These are phyloP conservation scores for Thysanoteuthis rhombus DNA, from an alignment of 2,888 invertebrate genomes.

Conservation along the genomic window DNA sequence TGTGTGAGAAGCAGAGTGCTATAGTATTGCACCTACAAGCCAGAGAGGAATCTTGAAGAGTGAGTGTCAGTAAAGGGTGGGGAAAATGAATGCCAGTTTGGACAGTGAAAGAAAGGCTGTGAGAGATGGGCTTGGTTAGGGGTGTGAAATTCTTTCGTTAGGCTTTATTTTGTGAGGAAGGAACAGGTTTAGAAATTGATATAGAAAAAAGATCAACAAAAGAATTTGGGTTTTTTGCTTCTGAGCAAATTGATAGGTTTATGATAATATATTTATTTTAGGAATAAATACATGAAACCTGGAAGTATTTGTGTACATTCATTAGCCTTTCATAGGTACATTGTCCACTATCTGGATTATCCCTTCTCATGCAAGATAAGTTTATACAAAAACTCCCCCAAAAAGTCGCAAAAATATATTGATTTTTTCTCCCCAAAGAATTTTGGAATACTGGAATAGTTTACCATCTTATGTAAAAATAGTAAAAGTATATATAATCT, in stretches of 20 bases:
- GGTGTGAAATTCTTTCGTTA: not conserved
- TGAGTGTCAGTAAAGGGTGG: not conserved
- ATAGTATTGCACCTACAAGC: not conserved
- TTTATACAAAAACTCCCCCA: too few relatives aligned
- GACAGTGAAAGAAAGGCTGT: not conserved
- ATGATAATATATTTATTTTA: not conserved
- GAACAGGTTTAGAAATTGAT: not conserved
- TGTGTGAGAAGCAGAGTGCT: not conserved
- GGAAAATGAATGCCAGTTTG: not conserved
- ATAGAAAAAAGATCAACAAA: not conserved
- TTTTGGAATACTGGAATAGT: too few relatives aligned
- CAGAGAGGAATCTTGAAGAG: not conserved
- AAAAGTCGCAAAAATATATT: too few relatives aligned
- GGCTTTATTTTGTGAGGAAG: not conserved
- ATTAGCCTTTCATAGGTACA: too few relatives aligned
- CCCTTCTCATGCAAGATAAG: too few relatives aligned
- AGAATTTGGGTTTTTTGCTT: not conserved
- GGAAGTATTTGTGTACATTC: not conserved
- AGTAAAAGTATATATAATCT: too few relatives aligned
- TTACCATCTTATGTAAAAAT: too few relatives aligned
- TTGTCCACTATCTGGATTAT: too few relatives aligned
- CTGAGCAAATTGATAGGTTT: not conserved
- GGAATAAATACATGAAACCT: not conserved
- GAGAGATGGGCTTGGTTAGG: not conserved
- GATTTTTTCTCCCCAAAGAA: too few relatives aligned